Conservation (phyloP, 2,888 invertebrate species). For the Clanis bilineata region DNA sequence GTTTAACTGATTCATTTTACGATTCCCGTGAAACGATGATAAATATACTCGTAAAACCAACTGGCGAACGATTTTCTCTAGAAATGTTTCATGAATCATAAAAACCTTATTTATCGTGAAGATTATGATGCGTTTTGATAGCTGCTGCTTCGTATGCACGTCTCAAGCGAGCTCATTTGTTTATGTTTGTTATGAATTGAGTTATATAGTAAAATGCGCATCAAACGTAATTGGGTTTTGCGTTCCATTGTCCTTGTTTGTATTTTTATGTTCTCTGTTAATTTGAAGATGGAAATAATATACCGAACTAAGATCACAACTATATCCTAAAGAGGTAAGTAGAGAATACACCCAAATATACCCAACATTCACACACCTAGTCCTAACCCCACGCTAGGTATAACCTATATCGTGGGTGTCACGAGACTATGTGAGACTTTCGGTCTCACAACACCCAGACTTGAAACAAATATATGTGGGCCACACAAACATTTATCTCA, state of each 20-base stretch:
- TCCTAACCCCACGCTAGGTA: no score
- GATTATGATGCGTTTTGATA: constrained; percentile 3
- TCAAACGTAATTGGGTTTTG: background rate
- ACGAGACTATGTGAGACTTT: no score
- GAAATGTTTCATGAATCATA: constrained; percentile 53
- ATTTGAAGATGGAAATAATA: no score
- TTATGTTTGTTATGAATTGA: background rate
- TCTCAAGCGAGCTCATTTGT: background rate
- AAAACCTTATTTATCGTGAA: constrained; percentile 38
- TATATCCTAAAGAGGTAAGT: no score
- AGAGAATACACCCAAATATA: no score
- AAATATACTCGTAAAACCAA: constrained; percentile 49
- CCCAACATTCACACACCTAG: no score
- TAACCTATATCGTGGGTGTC: no score
- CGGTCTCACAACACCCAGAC: no score
- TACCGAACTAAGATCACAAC: no score
- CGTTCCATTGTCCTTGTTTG: background rate
- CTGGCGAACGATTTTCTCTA: constrained; percentile 41
- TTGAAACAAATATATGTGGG: no score
- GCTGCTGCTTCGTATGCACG: background rate
- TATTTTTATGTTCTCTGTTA: no score
- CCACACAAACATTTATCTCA: no score
- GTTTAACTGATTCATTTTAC: constrained; percentile 48
- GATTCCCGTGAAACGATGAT: constrained; percentile 49
- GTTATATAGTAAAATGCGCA: background rate